phyloP scores from a whole-genome alignment of 2,888 invertebrate species.

The Nezara viridula region DNA sequence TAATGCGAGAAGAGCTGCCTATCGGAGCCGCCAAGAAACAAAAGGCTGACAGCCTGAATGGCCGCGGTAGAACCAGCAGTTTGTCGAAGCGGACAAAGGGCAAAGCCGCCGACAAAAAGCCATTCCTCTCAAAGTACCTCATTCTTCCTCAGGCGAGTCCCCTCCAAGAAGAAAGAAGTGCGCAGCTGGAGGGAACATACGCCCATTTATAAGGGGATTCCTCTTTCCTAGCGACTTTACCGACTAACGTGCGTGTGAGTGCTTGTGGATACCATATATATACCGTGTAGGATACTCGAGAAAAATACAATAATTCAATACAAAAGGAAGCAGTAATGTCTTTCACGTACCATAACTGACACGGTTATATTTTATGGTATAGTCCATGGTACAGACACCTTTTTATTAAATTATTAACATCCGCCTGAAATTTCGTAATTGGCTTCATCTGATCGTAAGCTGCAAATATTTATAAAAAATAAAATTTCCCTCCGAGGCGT shows the following conservation, averaged over 20 bases:
- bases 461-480: too few species aligned
- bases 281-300: background rate
- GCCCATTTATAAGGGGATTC: background rate
- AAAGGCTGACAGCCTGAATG: conserved; percentile 23
- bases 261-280: background rate
- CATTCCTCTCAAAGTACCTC: conserved; percentile 22
- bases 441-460: too few species aligned
- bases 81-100: conserved; percentile 35
- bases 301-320: background rate
- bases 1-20: conserved; percentile 3
- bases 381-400: too few species aligned
- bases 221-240: background rate
- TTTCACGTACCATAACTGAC: too few species aligned
- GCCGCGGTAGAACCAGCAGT: conserved; percentile 20
- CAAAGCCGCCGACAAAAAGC: conserved; percentile 41
- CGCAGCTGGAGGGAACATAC: background rate
- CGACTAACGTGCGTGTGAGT: background rate
- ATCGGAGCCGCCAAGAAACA: background rate
- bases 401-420: too few species aligned
- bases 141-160: conserved; percentile 35
- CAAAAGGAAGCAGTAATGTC: background rate
- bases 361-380: too few species aligned
- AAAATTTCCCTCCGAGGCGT: too few species aligned
- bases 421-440: too few species aligned
- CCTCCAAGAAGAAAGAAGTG: background rate